These are phyloP conservation scores for Motacilla alba DNA, from an alignment of 2,113 vertebrate genomes.

Conservation along the genomic window DNA sequence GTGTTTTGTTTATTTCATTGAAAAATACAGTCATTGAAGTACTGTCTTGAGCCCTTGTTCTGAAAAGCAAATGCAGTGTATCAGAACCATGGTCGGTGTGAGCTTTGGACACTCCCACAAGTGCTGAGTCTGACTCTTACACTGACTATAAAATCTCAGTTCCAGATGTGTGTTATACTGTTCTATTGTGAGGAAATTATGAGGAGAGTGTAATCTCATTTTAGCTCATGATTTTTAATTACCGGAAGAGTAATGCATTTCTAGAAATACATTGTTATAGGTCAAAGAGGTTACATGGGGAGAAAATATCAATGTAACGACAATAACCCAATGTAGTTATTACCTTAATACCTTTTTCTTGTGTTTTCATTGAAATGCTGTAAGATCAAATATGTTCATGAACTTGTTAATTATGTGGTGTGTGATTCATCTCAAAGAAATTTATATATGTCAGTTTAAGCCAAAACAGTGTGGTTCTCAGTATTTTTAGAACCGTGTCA, in stretches of 20 bases:
- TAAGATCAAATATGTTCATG: not conserved
- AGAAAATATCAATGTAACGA: not conserved
- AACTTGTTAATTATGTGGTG: not conserved
- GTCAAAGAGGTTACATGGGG: not conserved
- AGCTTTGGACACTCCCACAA: not conserved
- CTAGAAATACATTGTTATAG: not conserved
- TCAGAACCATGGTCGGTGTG: not conserved
- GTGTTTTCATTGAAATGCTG: not conserved
- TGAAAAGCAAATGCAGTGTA: not conserved
- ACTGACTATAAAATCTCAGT: not conserved
- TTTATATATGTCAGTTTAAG: not conserved
- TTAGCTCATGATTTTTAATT: not conserved
- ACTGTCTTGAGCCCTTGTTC: not conserved
- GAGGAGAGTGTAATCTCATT: not conserved
- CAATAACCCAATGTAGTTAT: not conserved
- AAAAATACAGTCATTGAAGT: not conserved
- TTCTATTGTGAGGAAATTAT: not conserved
- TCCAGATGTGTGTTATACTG: not conserved
- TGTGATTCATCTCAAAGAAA: not conserved
- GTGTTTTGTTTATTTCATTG: not conserved
- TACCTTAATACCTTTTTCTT: not conserved
- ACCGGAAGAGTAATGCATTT: not conserved
- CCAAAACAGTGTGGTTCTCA: not conserved
- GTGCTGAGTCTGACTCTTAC: not conserved
- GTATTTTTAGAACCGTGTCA: constrained; percentile 5